Conservation (phyloP, 2,113 vertebrate species). For the Rhinichthys klamathensis region DNA sequence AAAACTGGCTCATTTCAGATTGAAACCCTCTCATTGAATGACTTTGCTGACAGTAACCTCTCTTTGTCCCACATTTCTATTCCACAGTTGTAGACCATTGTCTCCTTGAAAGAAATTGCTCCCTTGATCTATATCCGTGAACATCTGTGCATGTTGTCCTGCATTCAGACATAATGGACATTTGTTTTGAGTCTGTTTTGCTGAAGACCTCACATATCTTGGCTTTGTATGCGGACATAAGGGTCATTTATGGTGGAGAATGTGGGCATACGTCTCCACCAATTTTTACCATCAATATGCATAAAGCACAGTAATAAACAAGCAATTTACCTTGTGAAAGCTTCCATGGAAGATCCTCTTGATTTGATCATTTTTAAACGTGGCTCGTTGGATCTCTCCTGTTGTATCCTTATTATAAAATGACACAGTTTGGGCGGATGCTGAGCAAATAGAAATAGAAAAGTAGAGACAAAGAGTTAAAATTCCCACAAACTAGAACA, state of each 20-base stretch:
- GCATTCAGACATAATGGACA: background rate
- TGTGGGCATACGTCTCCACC: background rate
- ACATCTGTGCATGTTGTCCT: slow-evolving; percentile 13
- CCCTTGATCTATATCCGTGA: background rate
- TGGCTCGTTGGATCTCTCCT: slow-evolving; percentile 87
- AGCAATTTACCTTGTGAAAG: slow-evolving; percentile 94
- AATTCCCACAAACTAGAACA: background rate
- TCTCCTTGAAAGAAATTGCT: background rate
- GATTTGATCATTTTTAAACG: slow-evolving; percentile 84
- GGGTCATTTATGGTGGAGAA: background rate
- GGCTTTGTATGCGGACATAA: background rate
- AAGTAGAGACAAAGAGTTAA: background rate
- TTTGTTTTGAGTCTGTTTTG: slow-evolving; percentile 6
- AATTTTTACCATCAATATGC: background rate
- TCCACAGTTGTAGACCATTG: background rate
- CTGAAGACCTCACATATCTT: slow-evolving; percentile 10
- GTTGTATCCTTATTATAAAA: slow-evolving; percentile 94
- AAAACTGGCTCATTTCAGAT: background rate
- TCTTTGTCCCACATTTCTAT: background rate
- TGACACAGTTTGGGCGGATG: slow-evolving; percentile 86
- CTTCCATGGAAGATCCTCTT: slow-evolving; percentile 96
- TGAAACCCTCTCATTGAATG: background rate
- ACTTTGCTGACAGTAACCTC: background rate
- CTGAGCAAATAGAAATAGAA: slow-evolving; percentile 70
- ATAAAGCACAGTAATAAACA: background rate